Evolutionary conservation across 1,140 invertebrate species (phyloP).

Genomic region (Rhynchophorus ferrugineus): DNA sequence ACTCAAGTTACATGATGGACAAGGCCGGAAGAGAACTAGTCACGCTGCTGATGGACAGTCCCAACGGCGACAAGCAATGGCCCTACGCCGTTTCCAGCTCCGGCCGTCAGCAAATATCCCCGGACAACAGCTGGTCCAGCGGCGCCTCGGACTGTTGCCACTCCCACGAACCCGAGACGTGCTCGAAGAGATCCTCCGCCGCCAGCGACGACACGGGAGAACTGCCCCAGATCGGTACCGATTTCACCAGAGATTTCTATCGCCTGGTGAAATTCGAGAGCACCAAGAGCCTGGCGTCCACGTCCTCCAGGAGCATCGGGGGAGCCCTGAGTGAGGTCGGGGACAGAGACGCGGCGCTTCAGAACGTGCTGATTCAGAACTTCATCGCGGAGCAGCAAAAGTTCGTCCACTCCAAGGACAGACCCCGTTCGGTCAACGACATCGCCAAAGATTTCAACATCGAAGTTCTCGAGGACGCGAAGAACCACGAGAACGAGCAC

Average conservation of each 20-base stretch:
- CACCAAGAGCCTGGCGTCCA: conserved; percentile 68
- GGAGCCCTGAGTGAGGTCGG: conserved; percentile 44
- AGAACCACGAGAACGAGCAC: conserved; percentile 20
- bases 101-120: conserved; percentile 40
- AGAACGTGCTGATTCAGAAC: conserved; percentile 63
- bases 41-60: conserved; percentile 39
- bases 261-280: conserved; percentile 72
- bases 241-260: conserved; percentile 70
- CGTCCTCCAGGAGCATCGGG: conserved; percentile 54
- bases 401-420: conserved; percentile 52
- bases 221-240: conserved; percentile 59
- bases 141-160: conserved; percentile 45
- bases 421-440: conserved; percentile 41
- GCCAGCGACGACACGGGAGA: conserved; percentile 56
- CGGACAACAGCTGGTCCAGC: conserved; percentile 58
- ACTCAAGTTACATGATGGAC: conserved; percentile 51
- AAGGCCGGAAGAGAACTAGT: conserved; percentile 47
- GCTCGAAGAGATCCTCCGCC: conserved; percentile 59
- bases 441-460: conserved; percentile 38
- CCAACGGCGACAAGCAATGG: conserved; percentile 43
- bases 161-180: conserved; percentile 41
- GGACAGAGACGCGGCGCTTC: conserved; percentile 61
- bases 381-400: conserved; percentile 71
- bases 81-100: conserved; percentile 35
- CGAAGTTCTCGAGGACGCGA: conserved; percentile 33